A percentile compares a stretch with the other conserved stretches of the same genome.
These are phyloP conservation scores for Octonoba sinensis DNA, from an alignment of 2,888 invertebrate species.

Conservation along the genomic window DNA sequence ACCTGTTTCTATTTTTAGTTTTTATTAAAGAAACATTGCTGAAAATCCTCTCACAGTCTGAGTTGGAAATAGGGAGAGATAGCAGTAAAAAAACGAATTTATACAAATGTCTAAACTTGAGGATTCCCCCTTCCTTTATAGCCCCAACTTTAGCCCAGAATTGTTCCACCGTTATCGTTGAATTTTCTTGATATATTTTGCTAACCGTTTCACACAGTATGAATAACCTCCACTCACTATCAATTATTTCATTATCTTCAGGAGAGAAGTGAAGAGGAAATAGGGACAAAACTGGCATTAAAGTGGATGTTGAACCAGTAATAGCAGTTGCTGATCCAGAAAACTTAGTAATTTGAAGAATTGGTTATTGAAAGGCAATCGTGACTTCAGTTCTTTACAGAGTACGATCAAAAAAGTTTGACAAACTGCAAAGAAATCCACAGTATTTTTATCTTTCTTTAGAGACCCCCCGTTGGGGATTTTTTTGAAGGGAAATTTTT, in stretches of 20 bases:
- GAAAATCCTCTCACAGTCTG: slow-evolving; percentile 4
- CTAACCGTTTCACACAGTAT: background rate
- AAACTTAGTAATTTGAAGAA: background rate
- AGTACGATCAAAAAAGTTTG: background rate
- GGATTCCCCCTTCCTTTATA: background rate
- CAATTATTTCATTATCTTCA: background rate
- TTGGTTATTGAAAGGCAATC: background rate
- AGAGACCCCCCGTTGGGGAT: too few species aligned
- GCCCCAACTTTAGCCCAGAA: background rate
- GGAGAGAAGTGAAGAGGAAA: background rate
- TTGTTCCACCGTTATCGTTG: background rate
- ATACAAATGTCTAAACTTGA: background rate
- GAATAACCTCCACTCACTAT: background rate
- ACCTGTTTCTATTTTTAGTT: background rate
- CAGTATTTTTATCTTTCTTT: background rate
- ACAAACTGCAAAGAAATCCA: background rate
- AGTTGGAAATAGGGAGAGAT: background rate
- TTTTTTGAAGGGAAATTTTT: background rate
- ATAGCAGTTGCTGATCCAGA: background rate
- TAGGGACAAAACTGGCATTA: background rate
- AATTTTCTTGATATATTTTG: background rate
- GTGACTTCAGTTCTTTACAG: background rate
- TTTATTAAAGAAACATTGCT: slow-evolving; percentile 4
- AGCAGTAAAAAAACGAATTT: background rate
- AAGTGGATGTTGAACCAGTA: background rate